Conservation (phyloP, 2,888 invertebrate species). For the Polydesmus complanatus region DNA sequence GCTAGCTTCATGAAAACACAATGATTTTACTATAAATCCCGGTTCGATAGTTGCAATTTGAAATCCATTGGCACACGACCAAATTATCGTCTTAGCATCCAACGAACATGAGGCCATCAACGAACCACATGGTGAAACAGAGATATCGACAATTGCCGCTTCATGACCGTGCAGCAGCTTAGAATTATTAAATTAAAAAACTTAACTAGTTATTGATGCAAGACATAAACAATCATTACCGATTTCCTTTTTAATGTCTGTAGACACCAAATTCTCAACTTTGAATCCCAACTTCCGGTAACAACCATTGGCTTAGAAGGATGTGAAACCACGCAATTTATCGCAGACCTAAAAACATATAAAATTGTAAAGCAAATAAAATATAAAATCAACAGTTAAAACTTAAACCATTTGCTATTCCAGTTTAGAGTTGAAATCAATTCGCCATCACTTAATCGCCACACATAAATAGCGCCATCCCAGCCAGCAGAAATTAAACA, state of each 20-base stretch:
- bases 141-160: background rate
- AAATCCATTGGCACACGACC: constrained; percentile 6
- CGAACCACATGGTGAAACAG: constrained; percentile 3
- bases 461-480: constrained; percentile 6
- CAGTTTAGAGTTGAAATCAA: background rate
- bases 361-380: too few species aligned
- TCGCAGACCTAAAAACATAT: constrained; percentile 16
- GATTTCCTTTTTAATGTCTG: constrained; percentile 16
- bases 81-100: background rate
- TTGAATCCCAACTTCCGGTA: constrained; percentile 21
- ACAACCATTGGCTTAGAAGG: constrained; percentile 16
- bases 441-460: constrained; percentile 8
- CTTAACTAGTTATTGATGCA: too few species aligned
- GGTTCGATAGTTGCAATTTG: background rate
- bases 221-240: constrained; percentile 9
- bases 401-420: constrained; percentile 11
- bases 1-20: background rate
- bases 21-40: too few species aligned
- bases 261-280: constrained; percentile 20
- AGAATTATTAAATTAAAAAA: background rate
- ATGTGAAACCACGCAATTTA: constrained; percentile 20
- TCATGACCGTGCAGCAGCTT: constrained; percentile 7
- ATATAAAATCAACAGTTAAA: background rate
- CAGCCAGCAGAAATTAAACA: constrained; percentile 7
- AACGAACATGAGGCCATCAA: constrained; percentile 1